Percentiles rank a stretch among this genome's conserved stretches.
phyloP scores from a whole-genome alignment of 2,888 invertebrate genomes.

The Lampropteryx suffumata region DNA sequence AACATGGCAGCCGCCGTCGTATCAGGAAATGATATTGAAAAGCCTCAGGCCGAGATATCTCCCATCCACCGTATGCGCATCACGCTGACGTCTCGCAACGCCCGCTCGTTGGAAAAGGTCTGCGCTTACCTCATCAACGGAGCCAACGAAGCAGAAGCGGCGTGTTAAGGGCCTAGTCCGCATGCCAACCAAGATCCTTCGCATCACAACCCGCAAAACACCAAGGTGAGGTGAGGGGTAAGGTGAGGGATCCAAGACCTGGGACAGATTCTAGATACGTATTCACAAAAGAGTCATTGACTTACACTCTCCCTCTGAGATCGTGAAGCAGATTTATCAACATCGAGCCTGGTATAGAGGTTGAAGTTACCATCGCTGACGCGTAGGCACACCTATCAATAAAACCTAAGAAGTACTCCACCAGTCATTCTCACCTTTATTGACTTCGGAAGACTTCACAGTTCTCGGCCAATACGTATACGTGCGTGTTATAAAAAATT shows the following conservation, averaged over 20 bases:
- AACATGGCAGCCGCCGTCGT: constrained; percentile 85
- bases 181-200: constrained; percentile 98
- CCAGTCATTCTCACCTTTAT: too few species aligned
- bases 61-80: constrained; percentile 97
- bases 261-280: constrained; percentile 99
- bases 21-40: constrained; percentile 89
- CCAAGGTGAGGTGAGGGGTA: too few species aligned
- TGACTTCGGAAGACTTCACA: too few species aligned
- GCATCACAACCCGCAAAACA: constrained; percentile 99
- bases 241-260: constrained; percentile 99
- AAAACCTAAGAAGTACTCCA: too few species aligned
- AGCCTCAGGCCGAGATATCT: constrained; percentile 94
- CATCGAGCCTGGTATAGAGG: constrained; percentile 99
- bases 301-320: constrained; percentile 98
- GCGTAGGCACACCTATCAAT: constrained; percentile 79
- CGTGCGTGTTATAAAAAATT: too few species aligned
- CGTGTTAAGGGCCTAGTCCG: constrained; percentile 99
- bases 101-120: constrained; percentile 98
- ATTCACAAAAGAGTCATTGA: constrained; percentile 99
- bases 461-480: too few species aligned
- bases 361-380: constrained; percentile 99
- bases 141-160: constrained; percentile 97
- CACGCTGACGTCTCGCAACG: constrained; percentile 98
- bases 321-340: constrained; percentile 99
- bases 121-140: constrained; percentile 98